Percentiles rank a stretch among this genome's conserved stretches.
These are phyloP conservation scores for Cryptoprocta ferox DNA, from an alignment of 2,797 vertebrate genomes.

Conservation along the genomic window DNA sequence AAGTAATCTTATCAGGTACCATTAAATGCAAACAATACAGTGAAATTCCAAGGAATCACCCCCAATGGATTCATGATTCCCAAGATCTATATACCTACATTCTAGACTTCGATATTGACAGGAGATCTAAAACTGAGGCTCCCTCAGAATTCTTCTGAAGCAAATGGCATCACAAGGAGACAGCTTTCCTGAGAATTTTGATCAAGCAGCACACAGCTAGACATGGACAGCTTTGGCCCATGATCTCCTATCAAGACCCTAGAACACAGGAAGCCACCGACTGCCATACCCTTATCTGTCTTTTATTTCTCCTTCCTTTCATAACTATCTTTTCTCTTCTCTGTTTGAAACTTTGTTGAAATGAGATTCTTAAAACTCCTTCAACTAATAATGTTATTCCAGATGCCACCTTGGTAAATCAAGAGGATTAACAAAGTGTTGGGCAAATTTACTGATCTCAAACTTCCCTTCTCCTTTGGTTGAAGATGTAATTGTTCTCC, in stretches of 20 bases:
- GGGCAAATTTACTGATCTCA: neutral
- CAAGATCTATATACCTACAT: neutral
- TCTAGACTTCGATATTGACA: neutral
- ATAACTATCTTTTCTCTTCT: neutral
- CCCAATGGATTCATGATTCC: neutral
- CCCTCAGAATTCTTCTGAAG: neutral
- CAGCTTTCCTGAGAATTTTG: neutral
- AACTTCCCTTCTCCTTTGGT: neutral
- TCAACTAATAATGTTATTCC: neutral
- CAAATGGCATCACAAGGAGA: neutral
- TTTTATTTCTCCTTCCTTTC: neutral
- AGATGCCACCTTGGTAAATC: neutral
- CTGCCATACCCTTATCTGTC: neutral
- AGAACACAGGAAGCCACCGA: neutral
- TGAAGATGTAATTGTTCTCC: neutral
- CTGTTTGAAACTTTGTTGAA: neutral
- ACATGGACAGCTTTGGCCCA: neutral
- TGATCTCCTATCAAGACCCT: neutral
- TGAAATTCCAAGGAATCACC: neutral
- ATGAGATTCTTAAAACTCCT: slow-evolving; percentile 36
- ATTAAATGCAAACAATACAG: neutral
- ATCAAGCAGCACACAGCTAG: neutral
- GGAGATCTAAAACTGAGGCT: neutral
- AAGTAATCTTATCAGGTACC: neutral
- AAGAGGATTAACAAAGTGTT: neutral